Evolutionary conservation across 2,113 vertebrate genomes (phyloP).

Genomic region (Cyrtonyx montezumae): DNA sequence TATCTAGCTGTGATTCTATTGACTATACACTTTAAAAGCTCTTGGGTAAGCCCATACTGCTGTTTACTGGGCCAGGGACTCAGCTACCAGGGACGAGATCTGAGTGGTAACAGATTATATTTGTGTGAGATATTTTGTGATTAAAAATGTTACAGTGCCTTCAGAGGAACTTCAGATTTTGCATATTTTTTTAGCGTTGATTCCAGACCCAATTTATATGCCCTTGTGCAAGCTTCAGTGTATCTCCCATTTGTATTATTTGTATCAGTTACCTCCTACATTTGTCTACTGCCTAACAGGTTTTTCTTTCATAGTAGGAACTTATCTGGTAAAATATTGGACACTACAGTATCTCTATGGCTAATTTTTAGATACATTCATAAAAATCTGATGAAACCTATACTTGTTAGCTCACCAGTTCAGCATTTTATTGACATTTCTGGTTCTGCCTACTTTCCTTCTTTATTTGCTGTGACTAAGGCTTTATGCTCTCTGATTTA

Average conservation of each 20-base stretch:
- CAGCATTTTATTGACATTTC: conserved; percentile 13
- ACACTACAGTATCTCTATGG: neutral
- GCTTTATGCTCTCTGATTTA: conserved; percentile 55
- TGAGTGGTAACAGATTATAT: neutral
- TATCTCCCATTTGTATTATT: neutral
- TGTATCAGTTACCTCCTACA: neutral
- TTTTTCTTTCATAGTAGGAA: conserved; percentile 6
- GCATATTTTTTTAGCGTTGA: neutral
- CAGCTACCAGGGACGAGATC: neutral
- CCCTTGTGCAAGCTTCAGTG: neutral
- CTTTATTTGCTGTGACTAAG: conserved; percentile 31
- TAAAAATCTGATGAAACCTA: neutral
- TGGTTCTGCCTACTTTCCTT: conserved; percentile 27
- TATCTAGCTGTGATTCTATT: neutral
- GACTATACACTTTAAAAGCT: neutral
- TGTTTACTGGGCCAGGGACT: neutral
- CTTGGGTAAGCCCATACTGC: neutral
- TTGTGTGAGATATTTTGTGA: conserved; percentile 3
- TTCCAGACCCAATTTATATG: neutral
- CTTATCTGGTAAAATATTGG: neutral
- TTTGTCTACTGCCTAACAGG: neutral
- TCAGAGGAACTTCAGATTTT: neutral
- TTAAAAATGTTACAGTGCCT: conserved; percentile 21
- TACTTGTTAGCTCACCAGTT: neutral
- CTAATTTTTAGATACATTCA: neutral